A percentile compares a stretch with the other conserved stretches of the same genome.
Conservation (phyloP, 2,888 invertebrate genomes). For the Cryptops parisi region DNA sequence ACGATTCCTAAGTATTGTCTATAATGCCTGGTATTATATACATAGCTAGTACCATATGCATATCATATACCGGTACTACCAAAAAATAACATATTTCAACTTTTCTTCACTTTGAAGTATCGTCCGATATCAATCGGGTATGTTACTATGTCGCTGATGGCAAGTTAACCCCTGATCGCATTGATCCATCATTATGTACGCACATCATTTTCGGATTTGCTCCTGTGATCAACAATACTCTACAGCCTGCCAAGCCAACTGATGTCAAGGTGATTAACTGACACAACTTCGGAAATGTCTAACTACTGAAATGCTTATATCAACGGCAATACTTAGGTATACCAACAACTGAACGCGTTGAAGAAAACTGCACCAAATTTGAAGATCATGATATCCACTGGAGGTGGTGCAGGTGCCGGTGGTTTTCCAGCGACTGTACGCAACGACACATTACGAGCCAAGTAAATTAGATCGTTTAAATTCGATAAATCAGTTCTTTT, state of each 20-base stretch:
- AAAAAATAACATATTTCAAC: too few relatives aligned
- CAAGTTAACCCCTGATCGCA: neutral
- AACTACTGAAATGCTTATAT: neutral
- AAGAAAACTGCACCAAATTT: neutral
- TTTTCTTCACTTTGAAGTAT: too few relatives aligned
- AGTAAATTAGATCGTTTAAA: too few relatives aligned
- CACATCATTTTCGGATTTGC: slow-evolving; percentile 5
- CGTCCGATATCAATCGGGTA: neutral
- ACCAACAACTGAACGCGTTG: neutral
- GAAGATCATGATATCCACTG: neutral
- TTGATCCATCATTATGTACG: neutral
- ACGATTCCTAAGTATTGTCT: too few relatives aligned
- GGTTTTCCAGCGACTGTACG: neutral
- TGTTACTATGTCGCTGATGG: neutral
- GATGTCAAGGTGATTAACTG: neutral
- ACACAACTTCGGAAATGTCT: neutral
- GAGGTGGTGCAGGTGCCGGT: neutral
- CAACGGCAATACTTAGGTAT: neutral
- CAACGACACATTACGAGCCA: too few relatives aligned
- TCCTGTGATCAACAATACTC: neutral
- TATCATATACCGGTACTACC: too few relatives aligned
- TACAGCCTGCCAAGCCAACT: neutral
- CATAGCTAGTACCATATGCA: too few relatives aligned
- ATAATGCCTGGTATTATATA: too few relatives aligned
- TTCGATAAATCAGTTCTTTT: too few relatives aligned